A percentile compares a stretch with the other conserved stretches of the same genome.
phyloP scores from a whole-genome alignment of 92 coral and sea anemone species.

The Zoanthus sansibaricus region DNA sequence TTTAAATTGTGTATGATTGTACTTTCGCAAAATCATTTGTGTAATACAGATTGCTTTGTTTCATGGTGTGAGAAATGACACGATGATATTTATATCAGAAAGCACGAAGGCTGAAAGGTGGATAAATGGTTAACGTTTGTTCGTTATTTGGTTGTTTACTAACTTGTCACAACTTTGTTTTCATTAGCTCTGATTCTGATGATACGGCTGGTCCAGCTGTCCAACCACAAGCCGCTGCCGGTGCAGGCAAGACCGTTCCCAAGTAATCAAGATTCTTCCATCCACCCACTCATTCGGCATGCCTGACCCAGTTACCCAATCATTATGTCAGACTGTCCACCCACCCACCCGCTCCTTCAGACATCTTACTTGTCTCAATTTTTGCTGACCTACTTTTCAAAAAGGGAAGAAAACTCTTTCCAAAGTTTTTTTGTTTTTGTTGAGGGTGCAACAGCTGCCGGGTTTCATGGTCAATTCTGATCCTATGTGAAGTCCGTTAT shows the following conservation, averaged over 20 bases:
- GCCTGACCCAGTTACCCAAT: neutral
- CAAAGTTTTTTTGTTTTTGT: neutral
- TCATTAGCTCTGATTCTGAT: conserved; percentile 18
- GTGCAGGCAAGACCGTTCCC: conserved; percentile 19
- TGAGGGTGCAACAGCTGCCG: neutral
- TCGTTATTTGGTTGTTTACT: neutral
- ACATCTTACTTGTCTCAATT: neutral
- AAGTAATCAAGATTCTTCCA: neutral
- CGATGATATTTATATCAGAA: no score
- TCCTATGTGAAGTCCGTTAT: neutral
- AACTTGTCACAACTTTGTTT: neutral
- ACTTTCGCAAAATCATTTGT: no score
- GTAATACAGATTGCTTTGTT: no score
- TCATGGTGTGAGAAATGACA: no score
- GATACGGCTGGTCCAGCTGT: conserved; percentile 2
- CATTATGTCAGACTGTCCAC: neutral
- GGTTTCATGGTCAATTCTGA: neutral
- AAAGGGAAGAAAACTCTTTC: neutral
- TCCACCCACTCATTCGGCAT: neutral
- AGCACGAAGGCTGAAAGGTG: neutral
- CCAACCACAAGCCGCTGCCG: conserved; percentile 7
- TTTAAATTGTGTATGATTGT: no score
- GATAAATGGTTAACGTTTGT: neutral
- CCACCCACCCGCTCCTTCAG: neutral
- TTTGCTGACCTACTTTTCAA: neutral